These are phyloP conservation scores for Ifrita kowaldi DNA, from an alignment of 2,113 vertebrate genomes.

Conservation along the genomic window DNA sequence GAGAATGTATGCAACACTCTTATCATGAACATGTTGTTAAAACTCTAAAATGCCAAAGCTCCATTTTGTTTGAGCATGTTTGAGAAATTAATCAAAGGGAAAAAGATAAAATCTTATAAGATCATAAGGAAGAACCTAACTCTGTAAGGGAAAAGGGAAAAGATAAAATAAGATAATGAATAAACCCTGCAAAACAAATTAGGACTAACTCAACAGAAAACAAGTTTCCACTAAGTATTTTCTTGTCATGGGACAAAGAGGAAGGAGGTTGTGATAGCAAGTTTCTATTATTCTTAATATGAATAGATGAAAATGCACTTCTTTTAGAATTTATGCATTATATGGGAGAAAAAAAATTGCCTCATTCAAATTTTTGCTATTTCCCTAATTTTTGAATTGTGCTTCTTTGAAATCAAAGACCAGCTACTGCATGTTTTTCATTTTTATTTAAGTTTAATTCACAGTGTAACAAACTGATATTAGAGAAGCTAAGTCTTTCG, in stretches of 20 bases:
- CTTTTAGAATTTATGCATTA: neutral
- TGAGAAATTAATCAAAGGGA: neutral
- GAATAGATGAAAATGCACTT: neutral
- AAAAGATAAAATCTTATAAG: neutral
- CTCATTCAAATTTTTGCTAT: neutral
- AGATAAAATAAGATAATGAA: neutral
- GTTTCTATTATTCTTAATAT: neutral
- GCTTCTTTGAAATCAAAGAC: neutral
- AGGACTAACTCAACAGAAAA: neutral
- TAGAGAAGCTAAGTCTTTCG: neutral
- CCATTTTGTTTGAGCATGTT: neutral
- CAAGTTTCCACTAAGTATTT: neutral
- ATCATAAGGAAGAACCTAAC: neutral
- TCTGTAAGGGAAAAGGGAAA: neutral
- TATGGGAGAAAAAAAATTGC: neutral
- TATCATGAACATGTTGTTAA: neutral
- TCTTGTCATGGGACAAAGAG: neutral
- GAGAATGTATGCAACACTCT: neutral
- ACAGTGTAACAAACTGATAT: neutral
- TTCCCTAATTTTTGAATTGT: neutral
- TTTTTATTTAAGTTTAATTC: neutral
- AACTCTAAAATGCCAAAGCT: neutral
- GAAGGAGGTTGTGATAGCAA: rapidly evolving
- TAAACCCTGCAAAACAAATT: neutral
- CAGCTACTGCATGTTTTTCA: neutral